Percentiles rank a stretch among this genome's conserved stretches.
These are phyloP conservation scores for Argentina silus DNA, from an alignment of 2,797 vertebrate species.

Conservation along the genomic window DNA sequence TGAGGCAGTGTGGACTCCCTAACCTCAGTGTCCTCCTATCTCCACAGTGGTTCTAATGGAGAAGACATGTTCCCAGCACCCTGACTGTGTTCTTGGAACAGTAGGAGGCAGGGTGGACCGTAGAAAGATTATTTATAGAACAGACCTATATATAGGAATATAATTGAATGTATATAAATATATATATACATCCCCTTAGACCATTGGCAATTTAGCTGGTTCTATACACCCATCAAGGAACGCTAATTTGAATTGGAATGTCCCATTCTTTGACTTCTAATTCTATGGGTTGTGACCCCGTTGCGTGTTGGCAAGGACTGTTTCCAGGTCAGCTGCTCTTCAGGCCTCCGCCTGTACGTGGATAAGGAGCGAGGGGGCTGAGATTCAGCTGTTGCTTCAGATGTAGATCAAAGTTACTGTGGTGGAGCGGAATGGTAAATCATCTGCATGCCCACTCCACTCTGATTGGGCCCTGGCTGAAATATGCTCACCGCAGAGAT, in stretches of 20 bases:
- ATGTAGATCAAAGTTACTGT: slow-evolving; percentile 64
- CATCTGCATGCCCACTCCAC: slow-evolving; percentile 25
- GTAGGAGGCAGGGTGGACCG: slow-evolving; percentile 36
- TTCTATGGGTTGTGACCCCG: slow-evolving; percentile 6
- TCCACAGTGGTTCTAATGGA: not conserved
- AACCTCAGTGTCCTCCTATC: not conserved
- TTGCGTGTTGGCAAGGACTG: slow-evolving; percentile 50
- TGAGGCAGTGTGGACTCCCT: not conserved
- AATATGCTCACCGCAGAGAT: slow-evolving; percentile 19
- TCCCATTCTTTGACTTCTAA: too few species aligned
- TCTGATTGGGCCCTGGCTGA: not conserved
- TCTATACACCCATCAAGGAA: too few species aligned
- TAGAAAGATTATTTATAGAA: not conserved
- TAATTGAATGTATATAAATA: too few species aligned
- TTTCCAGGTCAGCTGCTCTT: slow-evolving; percentile 75
- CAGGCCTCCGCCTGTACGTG: slow-evolving; percentile 46
- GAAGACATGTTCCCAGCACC: slow-evolving; percentile 23
- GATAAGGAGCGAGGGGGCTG: not conserved
- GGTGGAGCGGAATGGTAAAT: slow-evolving; percentile 53
- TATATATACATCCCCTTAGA: too few species aligned
- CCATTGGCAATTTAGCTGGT: too few species aligned
- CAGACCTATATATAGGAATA: too few species aligned
- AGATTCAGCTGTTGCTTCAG: slow-evolving; percentile 59
- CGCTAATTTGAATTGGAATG: too few species aligned
- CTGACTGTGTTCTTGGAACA: slow-evolving; percentile 37